A percentile compares a stretch with the other conserved stretches of the same genome.
Evolutionary conservation across 2,113 vertebrate genomes (phyloP).

Genomic region (Nestor notabilis): DNA sequence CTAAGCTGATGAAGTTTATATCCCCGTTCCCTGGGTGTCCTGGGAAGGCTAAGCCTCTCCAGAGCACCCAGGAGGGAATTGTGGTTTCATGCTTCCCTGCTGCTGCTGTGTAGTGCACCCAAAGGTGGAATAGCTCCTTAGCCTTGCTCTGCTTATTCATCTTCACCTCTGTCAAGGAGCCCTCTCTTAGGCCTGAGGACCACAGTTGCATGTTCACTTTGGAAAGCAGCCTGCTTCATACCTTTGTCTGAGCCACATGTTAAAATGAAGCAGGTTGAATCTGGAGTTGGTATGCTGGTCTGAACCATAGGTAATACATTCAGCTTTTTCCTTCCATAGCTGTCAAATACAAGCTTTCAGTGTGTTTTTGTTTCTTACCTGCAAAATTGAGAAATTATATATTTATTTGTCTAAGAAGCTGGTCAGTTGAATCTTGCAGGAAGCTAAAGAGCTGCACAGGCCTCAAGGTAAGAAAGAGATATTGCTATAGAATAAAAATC

Average conservation of each 20-base stretch:
- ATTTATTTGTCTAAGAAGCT: background rate
- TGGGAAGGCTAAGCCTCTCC: background rate
- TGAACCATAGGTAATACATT: background rate
- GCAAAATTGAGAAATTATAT: background rate
- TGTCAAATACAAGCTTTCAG: background rate
- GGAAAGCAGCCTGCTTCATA: background rate
- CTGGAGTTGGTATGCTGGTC: background rate
- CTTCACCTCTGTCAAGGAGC: background rate
- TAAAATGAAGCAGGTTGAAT: background rate
- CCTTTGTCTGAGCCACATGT: fast-evolving
- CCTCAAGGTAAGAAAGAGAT: background rate
- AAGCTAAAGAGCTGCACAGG: background rate
- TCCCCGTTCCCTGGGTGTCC: background rate
- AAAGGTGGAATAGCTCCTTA: background rate
- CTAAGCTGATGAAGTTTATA: background rate
- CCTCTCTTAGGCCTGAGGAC: background rate
- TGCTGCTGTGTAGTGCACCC: background rate
- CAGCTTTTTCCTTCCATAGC: background rate
- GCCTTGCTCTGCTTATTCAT: background rate
- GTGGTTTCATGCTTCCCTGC: background rate
- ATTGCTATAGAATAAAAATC: background rate
- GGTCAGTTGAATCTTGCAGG: background rate
- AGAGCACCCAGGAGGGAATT: background rate
- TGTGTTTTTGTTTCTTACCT: too few relatives aligned
- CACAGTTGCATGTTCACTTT: fast-evolving